Percentiles rank a stretch among this genome's conserved stretches.
Evolutionary conservation across 2,113 vertebrate genomes (phyloP).

Genomic region (Chaetorhynchus papuensis): DNA sequence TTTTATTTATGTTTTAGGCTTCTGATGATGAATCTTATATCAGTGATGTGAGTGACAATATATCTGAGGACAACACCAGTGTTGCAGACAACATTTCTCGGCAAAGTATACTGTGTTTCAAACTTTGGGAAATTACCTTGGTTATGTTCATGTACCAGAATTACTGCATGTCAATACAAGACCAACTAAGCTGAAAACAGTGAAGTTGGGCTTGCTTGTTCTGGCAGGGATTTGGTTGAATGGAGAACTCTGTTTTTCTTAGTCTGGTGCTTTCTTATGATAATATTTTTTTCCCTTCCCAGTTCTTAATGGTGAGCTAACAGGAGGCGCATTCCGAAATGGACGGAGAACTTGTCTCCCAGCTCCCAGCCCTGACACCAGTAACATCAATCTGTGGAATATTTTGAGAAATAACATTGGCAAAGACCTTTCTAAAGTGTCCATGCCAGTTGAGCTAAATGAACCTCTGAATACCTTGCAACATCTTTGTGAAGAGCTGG

Average conservation of each 20-base stretch:
- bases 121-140: background rate
- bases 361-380: conserved; percentile 90
- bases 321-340: conserved; percentile 89
- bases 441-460: conserved; percentile 98
- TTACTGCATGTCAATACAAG: background rate
- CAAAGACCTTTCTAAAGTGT: conserved; percentile 97
- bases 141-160: background rate
- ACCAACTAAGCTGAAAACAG: background rate
- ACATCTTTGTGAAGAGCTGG: conserved; percentile 96
- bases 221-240: background rate
- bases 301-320: conserved; percentile 95
- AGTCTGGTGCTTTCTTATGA: background rate
- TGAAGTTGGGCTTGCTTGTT: conserved; percentile 12
- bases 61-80: conserved; percentile 99
- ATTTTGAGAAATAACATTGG: conserved; percentile 99
- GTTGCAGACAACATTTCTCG: conserved; percentile 94
- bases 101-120: conserved; percentile 84
- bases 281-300: background rate
- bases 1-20: conserved; percentile 75
- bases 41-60: conserved; percentile 99
- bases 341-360: conserved; percentile 91
- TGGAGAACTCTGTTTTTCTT: background rate
- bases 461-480: conserved; percentile 98
- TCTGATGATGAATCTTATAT: conserved; percentile 99
- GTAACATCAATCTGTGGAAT: conserved; percentile 99